Evolutionary conservation across 1,140 invertebrate species (phyloP).

Genomic region (Gryon sp.): DNA sequence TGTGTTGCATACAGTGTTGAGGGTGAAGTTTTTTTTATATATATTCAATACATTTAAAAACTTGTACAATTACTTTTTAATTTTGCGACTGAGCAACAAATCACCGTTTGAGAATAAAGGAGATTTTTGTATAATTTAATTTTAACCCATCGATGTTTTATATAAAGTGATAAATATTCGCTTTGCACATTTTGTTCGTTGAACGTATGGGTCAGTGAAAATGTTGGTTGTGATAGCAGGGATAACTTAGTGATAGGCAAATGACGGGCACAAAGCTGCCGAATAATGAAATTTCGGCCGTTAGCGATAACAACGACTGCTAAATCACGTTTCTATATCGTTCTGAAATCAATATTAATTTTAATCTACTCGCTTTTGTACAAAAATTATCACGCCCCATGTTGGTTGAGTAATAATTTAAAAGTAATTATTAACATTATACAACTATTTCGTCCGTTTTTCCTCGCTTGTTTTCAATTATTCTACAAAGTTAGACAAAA

Average conservation of each 20-base stretch:
- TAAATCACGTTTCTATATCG: slow-evolving; percentile 35
- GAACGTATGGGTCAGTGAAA: slow-evolving; percentile 35
- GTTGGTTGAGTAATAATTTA: slow-evolving; percentile 11
- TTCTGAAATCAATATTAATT: slow-evolving; percentile 36
- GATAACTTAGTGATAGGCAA: slow-evolving; percentile 53
- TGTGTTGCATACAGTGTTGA: no score
- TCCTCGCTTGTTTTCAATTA: no score
- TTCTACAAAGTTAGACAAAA: no score
- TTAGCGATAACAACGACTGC: slow-evolving; percentile 32
- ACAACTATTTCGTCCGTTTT: no score
- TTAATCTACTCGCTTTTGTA: slow-evolving; percentile 27
- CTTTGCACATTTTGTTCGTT: slow-evolving; percentile 19
- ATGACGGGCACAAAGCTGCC: slow-evolving; percentile 50
- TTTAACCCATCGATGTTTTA: slow-evolving; percentile 8
- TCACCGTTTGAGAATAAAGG: no score
- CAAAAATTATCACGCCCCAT: slow-evolving; percentile 3
- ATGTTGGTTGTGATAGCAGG: slow-evolving; percentile 38
- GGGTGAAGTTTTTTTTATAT: no score
- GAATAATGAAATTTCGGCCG: slow-evolving; percentile 46
- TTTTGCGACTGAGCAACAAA: no score
- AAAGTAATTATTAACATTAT: slow-evolving; percentile 33
- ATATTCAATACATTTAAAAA: no score
- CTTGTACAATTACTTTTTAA: neutral
- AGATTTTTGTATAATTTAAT: slow-evolving; percentile 13
- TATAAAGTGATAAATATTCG: slow-evolving; percentile 28